Evolutionary conservation across 1,140 invertebrate species (phyloP), one percentile per base, ranked within the genome.

Genomic region (Drosophila sulfurigaster): DNA sequence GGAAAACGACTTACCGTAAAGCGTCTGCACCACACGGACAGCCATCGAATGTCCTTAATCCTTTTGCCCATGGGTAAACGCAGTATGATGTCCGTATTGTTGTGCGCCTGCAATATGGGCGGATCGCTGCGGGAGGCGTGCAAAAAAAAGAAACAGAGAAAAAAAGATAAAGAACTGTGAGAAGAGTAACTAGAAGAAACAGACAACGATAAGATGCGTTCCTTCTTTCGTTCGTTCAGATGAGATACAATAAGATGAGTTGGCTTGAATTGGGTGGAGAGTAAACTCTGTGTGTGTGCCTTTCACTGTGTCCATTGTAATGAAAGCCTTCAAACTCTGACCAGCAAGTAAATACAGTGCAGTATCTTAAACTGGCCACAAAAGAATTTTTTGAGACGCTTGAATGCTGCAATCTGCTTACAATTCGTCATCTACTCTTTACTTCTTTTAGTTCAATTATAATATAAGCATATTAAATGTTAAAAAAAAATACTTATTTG

Each of bases 11-110:
- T 96, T 93, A 98, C 97, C 79, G 96, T 97, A 92, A 98, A 98
- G 91, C 97, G 94, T 78, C 96, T 93, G 93, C 96, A 98, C 97
- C 97, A 98, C 16, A 98, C 96, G 59, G 96, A 96, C 64, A 98
- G 94, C 96, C 96, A 98, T 92, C 95, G 95, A 93, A 98, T 97
- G 93, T 98, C 97, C 81, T 95, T 94, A 89, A 98, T 94, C 91
- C 96, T 95, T 92, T 96, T 96, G 56, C 96, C 97, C 62, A 95
- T 94, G 54, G 97, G 97, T 82, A 98, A 94, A 91, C 95, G 94
- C 66, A 98, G 94, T 70, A 98, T 95, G 80, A 98, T 94, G 93
- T 98, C 96, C 57, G 95, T 94, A 87, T 96, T 95, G 85, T 95
- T 95, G 93, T 96, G 96, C 56, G 94, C 94, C 69, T 94, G 94